Evolutionary conservation across 2,888 invertebrate genomes (phyloP), one percentile per base, ranked within the genome.

Genomic region (Chymomyza procnemis): DNA sequence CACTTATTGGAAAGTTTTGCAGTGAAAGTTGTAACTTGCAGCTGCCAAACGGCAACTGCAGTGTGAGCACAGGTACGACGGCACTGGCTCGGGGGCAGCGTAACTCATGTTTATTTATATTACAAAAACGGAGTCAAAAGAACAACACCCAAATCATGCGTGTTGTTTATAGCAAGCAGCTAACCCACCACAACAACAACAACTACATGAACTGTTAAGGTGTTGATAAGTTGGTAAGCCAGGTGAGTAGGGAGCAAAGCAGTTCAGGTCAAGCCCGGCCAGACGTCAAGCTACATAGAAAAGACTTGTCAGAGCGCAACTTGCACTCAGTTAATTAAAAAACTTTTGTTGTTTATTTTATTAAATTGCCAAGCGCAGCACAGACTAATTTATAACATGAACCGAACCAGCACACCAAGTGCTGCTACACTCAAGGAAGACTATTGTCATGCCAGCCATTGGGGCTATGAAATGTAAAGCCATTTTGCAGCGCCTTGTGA

Each of bases 1-100:
- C 76, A 84, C 73, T 76, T 86, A 86, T 86, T 78, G 84, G 58
- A 78, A 81, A 81, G 76, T 81, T 86, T 85, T 60, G 22, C 22
- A 50, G 50, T 18, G 50, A 18, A 50, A n/a, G 50, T 50, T 50
- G 18, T 2, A 50, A 50, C 48, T 50, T 50, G 48, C 18, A 50
- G 18, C 48, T 50, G 48, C 14, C 9, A 18, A 18, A 16, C 9
- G 18, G 48, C 48, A 12, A 50, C 6, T 18, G 19, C 6, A 8
- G 6, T 21, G 8, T 21, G 6, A 22, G 50, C 6, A 8, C n/a
- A 19, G 64, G 9, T 62, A 73, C 64, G n/a, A n/a, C n/a, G n/a
- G n/a, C n/a, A n/a, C 50, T 2, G 50, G 16, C 19, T 16, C 8
- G 18, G 18, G 67, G 75, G 57, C 66, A 57, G 9, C 22, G 30